Evolutionary conservation across 2,113 vertebrate genomes (phyloP).

Genomic region (Indicator indicator): DNA sequence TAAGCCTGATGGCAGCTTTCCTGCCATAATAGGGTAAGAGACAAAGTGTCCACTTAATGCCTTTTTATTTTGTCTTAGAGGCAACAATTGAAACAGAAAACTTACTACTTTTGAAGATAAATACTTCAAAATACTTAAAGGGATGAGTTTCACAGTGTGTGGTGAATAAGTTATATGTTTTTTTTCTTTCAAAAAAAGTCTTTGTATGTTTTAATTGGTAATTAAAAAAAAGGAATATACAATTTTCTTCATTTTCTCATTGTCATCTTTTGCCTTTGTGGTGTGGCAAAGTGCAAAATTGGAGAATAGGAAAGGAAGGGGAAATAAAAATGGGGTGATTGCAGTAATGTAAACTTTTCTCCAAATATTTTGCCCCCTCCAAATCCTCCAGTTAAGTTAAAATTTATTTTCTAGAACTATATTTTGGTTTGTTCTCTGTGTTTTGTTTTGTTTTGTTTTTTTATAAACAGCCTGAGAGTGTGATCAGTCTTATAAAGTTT

Average conservation of each 20-base stretch:
- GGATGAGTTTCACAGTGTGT: not conserved
- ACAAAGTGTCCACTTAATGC: not conserved
- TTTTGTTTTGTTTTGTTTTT: too few relatives aligned
- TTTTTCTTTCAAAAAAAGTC: not conserved
- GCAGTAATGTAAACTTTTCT: not conserved
- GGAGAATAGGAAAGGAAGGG: not conserved
- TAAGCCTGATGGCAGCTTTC: conserved; percentile 90
- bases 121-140: not conserved
- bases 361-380: not conserved
- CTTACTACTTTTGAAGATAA: not conserved
- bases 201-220: not conserved
- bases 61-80: not conserved
- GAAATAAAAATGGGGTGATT: not conserved
- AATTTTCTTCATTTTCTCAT: not conserved
- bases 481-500: not conserved
- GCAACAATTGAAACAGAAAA: not conserved
- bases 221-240: not conserved
- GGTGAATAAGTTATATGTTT: not conserved
- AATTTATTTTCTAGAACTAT: not conserved
- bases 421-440: not conserved
- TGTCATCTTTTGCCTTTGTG: not conserved
- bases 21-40: conserved; percentile 93
- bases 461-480: not conserved
- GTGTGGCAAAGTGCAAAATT: not conserved
- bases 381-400: not conserved